phyloP scores from a whole-genome alignment of 2,888 invertebrate genomes.

The Drosophila helvetica region DNA sequence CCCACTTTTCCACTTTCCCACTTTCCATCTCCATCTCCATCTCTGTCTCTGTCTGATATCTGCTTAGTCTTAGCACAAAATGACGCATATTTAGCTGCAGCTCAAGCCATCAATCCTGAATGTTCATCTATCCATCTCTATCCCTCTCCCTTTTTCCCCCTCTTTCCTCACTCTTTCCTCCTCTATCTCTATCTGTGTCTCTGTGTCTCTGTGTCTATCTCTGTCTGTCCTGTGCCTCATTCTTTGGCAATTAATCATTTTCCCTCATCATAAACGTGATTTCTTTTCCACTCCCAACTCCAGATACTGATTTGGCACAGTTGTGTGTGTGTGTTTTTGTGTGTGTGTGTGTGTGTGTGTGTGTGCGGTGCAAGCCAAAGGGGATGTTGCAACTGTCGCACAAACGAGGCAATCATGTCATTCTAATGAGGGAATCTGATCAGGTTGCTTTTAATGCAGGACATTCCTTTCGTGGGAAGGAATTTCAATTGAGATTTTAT shows the following conservation, averaged over 20 bases:
- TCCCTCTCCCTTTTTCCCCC: constrained; percentile 11
- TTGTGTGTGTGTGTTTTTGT: constrained; percentile 17
- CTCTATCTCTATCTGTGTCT: constrained; percentile 13
- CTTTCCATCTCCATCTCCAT: constrained; percentile 1
- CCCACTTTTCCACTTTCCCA: neutral
- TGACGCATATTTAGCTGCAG: constrained; percentile 78
- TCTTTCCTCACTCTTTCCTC: neutral
- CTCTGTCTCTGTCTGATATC: constrained; percentile 23
- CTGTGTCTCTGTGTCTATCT: constrained; percentile 1
- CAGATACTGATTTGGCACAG: constrained; percentile 57
- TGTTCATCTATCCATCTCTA: constrained; percentile 36
- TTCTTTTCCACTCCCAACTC: constrained; percentile 57
- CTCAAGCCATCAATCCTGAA: constrained; percentile 75
- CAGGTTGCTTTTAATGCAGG: neutral
- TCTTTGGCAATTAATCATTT: constrained; percentile 82
- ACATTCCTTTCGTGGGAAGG: neutral
- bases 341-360: constrained; percentile 26
- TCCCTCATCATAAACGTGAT: constrained; percentile 81
- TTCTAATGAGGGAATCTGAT: constrained; percentile 17
- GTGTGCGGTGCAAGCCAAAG: constrained; percentile 23
- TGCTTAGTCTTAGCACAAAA: constrained; percentile 67
- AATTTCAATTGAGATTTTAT: no score
- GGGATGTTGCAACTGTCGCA: constrained; percentile 39
- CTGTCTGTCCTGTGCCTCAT: constrained; percentile 65
- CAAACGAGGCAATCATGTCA: constrained; percentile 50